phyloP scores from a whole-genome alignment of 2,888 invertebrate genomes.

The Amiota minor region DNA sequence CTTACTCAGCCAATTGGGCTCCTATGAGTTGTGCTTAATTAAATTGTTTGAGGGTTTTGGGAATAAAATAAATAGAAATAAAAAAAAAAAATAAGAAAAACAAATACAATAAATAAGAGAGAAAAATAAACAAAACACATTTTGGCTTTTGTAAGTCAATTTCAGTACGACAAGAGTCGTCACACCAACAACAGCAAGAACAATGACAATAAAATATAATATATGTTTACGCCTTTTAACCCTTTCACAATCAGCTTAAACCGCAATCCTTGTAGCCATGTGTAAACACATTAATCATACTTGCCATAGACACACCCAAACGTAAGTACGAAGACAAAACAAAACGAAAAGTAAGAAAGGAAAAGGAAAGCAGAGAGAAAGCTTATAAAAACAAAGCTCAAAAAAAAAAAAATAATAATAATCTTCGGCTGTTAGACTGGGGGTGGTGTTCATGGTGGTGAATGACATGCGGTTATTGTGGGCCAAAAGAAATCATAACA shows the following conservation, averaged over 20 bases:
- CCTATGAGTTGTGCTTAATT: slow-evolving; percentile 45
- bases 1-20: background rate
- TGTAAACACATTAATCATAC: slow-evolving; percentile 67
- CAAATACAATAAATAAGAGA: slow-evolving; percentile 36
- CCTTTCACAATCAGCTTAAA: slow-evolving; percentile 64
- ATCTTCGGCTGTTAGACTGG: background rate
- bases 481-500: slow-evolving; percentile 53
- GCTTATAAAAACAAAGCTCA: too few species aligned
- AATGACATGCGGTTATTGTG: slow-evolving; percentile 40
- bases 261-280: slow-evolving; percentile 62
- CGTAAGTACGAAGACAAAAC: background rate
- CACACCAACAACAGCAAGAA: background rate
- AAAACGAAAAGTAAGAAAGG: background rate
- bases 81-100: slow-evolving; percentile 33
- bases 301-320: slow-evolving; percentile 59
- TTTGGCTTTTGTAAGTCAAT: slow-evolving; percentile 55
- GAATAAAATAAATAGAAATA: slow-evolving; percentile 18
- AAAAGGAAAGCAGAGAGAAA: background rate
- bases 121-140: slow-evolving; percentile 28
- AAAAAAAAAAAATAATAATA: too few species aligned
- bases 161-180: slow-evolving; percentile 41
- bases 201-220: slow-evolving; percentile 51
- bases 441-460: background rate
- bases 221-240: slow-evolving; percentile 65
- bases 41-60: slow-evolving; percentile 52